These are phyloP conservation scores for Phylloscopus collybita DNA, from an alignment of 2,797 vertebrate species.

Conservation along the genomic window DNA sequence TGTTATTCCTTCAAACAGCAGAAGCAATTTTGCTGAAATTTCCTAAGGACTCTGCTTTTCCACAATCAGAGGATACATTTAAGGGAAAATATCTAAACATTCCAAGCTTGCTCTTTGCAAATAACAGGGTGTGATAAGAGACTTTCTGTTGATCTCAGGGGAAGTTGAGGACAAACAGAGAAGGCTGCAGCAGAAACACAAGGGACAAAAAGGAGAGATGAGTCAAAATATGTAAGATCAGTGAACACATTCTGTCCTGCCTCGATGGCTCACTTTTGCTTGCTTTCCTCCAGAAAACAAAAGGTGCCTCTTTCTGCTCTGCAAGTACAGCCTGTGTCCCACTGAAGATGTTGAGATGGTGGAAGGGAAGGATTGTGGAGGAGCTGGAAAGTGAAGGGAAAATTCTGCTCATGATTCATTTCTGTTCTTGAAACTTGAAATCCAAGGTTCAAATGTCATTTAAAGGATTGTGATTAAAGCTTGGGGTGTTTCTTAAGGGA, in stretches of 20 bases:
- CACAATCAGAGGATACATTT: not conserved
- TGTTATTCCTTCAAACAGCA: not conserved
- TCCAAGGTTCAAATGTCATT: not conserved
- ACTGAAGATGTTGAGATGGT: not conserved
- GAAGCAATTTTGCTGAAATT: not conserved
- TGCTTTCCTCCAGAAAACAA: not conserved
- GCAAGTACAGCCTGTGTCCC: not conserved
- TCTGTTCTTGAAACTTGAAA: not conserved
- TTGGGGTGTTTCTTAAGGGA: not conserved
- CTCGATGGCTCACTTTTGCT: not conserved
- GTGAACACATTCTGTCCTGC: not conserved
- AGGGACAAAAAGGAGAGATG: not conserved
- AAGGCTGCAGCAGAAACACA: not conserved
- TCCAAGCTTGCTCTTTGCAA: not conserved
- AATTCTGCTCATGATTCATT: slow-evolving; percentile 37
- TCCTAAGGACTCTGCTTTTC: not conserved
- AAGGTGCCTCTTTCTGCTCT: not conserved
- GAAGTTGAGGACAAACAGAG: not conserved
- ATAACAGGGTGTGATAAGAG: not conserved
- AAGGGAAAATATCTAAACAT: not conserved
- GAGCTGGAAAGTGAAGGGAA: slow-evolving; percentile 3
- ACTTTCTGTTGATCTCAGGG: not conserved
- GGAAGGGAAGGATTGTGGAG: not conserved
- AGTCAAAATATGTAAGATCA: slow-evolving; percentile 27
- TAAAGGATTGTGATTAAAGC: not conserved